phyloP scores from a whole-genome alignment of 2,113 vertebrate genomes.

The Scomber scombrus region DNA sequence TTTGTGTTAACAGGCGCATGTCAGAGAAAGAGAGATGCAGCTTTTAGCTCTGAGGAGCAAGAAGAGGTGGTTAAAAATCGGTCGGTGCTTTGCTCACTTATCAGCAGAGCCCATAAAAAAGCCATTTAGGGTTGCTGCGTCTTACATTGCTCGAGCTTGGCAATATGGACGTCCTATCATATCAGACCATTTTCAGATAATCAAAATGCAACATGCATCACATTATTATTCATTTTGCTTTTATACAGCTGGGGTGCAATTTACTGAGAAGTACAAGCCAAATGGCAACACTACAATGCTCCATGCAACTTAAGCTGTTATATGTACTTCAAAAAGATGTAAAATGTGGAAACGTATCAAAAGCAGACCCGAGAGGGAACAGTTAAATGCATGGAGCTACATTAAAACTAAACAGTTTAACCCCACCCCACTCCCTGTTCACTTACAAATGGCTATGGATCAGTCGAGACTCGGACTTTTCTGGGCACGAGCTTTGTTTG shows the following conservation, averaged over 20 bases:
- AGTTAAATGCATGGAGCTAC: background rate
- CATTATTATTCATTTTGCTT: constrained; percentile 30
- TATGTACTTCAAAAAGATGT: background rate
- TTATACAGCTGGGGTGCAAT: constrained; percentile 9
- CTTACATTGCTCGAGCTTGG: constrained; percentile 9
- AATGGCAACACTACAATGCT: background rate
- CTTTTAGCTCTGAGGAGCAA: constrained; percentile 39
- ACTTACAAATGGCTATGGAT: background rate
- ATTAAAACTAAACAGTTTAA: background rate
- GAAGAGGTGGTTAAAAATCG: constrained; percentile 46
- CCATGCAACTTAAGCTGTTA: background rate
- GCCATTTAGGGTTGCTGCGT: constrained; percentile 30
- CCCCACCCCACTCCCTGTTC: background rate
- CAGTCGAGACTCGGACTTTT: background rate
- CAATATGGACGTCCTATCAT: constrained; percentile 5
- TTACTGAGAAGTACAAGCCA: constrained; percentile 9
- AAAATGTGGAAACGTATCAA: constrained; percentile 3
- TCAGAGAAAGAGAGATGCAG: constrained; percentile 39
- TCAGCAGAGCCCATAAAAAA: constrained; percentile 49
- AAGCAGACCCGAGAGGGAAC: constrained; percentile 12
- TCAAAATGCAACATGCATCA: constrained; percentile 12
- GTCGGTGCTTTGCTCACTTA: constrained; percentile 29
- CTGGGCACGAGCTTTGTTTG: background rate
- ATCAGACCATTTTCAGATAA: constrained; percentile 16
- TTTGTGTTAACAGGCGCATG: constrained; percentile 64